phyloP scores from a whole-genome alignment of 2,888 invertebrate genomes.

The Drosophila paramelanica region DNA sequence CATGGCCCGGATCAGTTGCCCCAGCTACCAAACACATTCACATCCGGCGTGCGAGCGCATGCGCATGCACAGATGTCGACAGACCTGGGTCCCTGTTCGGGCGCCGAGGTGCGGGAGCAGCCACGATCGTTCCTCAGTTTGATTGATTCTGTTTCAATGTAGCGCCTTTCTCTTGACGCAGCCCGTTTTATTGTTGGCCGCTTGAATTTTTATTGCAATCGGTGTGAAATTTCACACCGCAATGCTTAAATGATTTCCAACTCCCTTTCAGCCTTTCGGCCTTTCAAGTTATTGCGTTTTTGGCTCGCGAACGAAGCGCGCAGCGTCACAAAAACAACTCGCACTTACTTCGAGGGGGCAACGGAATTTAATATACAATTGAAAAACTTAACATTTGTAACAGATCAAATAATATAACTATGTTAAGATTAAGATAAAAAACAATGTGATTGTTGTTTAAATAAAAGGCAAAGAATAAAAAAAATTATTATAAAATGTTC shows the following conservation, averaged over 20 bases:
- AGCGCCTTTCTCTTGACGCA: conserved; percentile 61
- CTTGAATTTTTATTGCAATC: conserved; percentile 78
- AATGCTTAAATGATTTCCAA: conserved; percentile 83
- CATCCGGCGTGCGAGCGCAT: conserved; percentile 64
- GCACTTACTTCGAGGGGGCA: neutral
- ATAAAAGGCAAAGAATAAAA: neutral
- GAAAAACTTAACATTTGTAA: neutral
- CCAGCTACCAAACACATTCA: conserved; percentile 58
- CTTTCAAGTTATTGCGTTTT: conserved; percentile 18
- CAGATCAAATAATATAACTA: too few species aligned
- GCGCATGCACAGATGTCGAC: conserved; percentile 65
- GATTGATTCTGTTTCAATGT: conserved; percentile 82
- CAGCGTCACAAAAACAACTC: conserved; percentile 1
- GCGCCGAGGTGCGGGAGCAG: conserved; percentile 6
- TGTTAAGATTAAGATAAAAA: too few species aligned
- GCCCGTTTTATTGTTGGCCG: conserved; percentile 62
- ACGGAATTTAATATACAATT: neutral
- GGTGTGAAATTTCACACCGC: conserved; percentile 85
- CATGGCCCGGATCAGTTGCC: conserved; percentile 34
- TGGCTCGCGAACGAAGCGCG: conserved; percentile 42
- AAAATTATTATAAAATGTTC: too few species aligned
- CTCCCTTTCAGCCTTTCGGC: conserved; percentile 25
- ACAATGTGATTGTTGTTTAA: neutral
- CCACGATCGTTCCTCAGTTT: conserved; percentile 58
- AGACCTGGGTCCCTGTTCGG: conserved; percentile 31